phyloP scores from a whole-genome alignment of 2,888 invertebrate species.

The Cryptocephalus moraei region DNA sequence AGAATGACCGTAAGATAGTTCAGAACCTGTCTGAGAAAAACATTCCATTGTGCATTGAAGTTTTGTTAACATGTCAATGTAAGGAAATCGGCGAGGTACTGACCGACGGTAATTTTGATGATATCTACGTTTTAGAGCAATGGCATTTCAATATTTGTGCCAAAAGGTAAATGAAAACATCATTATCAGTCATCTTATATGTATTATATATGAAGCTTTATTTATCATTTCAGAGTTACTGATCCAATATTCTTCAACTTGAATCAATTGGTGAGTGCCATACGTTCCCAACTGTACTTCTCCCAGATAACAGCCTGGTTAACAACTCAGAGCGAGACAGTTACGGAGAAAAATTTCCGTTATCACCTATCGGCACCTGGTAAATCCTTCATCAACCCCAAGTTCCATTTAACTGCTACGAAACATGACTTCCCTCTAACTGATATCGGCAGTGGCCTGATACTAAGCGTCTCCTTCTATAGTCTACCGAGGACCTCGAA shows the following conservation, averaged over 20 bases:
- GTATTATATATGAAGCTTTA: neutral
- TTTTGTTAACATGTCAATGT: slow-evolving; percentile 66
- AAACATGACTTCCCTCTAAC: slow-evolving; percentile 66
- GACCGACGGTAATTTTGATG: slow-evolving; percentile 35
- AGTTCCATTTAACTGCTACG: slow-evolving; percentile 44
- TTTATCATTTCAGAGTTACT: slow-evolving; percentile 35
- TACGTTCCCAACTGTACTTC: slow-evolving; percentile 91
- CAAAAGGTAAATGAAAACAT: slow-evolving; percentile 42
- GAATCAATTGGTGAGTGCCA: slow-evolving; percentile 80
- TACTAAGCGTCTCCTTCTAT: slow-evolving; percentile 51
- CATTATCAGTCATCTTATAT: neutral
- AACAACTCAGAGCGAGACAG: slow-evolving; percentile 34
- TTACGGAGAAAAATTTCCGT: slow-evolving; percentile 24
- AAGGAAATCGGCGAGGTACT: slow-evolving; percentile 31
- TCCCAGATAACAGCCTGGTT: slow-evolving; percentile 95
- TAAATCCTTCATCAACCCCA: slow-evolving; percentile 52
- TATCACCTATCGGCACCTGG: slow-evolving; percentile 57
- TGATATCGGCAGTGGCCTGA: slow-evolving; percentile 52
- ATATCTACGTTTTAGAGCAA: slow-evolving; percentile 59
- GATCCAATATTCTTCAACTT: slow-evolving; percentile 43
- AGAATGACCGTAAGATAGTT: slow-evolving; percentile 44
- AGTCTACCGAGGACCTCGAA: slow-evolving; percentile 64
- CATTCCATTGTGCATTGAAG: slow-evolving; percentile 71
- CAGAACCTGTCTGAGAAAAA: slow-evolving; percentile 58
- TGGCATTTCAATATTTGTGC: slow-evolving; percentile 66